Evolutionary conservation across 2,113 vertebrate species (phyloP), one percentile per base, ranked within the genome.

Genomic region (Origma solitaria): DNA sequence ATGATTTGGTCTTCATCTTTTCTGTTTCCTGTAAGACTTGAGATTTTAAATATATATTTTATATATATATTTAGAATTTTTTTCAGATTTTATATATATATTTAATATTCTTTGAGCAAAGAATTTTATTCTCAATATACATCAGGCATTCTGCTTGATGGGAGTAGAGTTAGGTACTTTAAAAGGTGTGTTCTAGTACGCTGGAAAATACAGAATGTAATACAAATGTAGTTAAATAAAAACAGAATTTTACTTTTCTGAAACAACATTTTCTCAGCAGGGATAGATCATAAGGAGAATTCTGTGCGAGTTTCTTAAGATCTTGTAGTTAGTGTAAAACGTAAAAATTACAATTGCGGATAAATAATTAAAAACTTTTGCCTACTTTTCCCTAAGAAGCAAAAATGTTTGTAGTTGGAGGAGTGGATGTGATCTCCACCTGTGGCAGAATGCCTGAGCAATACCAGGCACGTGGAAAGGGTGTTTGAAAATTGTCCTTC

Each of bases 171-270:
- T 88, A 84, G 80, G 19, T 58, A 51, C 76, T 93, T 84, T 73
- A 96, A 85, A 61, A 90, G 35, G 24, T 95, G 33, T 96, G 62
- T 30, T 68, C 44, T 88, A 56, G 75, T 66, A 54, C 76, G 61
- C 70, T 86, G 88, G 44, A 93, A 96, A 95, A 77, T 42, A 95
- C 9, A 95, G 49, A 61, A 68, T 64, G 49, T 73, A 95, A 86
- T 91, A 81, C 31, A 95, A 92, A 95, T 96, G 69, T 82, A 90
- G 87, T 78, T 91, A 95, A 96, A 89, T 97, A 72, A 92, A 97
- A 70, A 24, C 66, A 70, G 72, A 96, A 85, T 50, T 91, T 45
- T 51, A 68, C 77, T 90, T 88, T 94, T 71, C 60, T 57, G 79
- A 94, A 95, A 47, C 6, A 94, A 30, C 33, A 8, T 80, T 81